phyloP scores from a whole-genome alignment of 2,797 vertebrate genomes.

The Acanthurus tractus region DNA sequence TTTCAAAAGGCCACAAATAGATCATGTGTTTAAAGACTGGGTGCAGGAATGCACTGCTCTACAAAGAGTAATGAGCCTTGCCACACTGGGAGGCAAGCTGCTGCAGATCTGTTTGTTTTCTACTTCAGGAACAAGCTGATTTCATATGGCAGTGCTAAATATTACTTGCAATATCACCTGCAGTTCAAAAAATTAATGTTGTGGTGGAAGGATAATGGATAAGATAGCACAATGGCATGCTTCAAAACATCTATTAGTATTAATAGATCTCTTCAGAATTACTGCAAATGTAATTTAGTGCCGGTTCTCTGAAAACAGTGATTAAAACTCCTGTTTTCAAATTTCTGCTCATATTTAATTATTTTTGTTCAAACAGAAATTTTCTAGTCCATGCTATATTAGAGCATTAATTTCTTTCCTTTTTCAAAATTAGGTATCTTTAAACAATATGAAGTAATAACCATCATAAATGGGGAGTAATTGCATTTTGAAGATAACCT shows the following conservation, averaged over 20 bases:
- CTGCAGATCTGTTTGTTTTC: conserved; percentile 31
- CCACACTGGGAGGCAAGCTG: conserved; percentile 20
- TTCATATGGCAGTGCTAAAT: conserved; percentile 29
- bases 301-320: background rate
- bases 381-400: background rate
- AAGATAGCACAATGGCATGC: background rate
- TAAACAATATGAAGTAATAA: background rate
- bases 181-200: background rate
- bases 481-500: conserved; percentile 24
- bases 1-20: conserved; percentile 79
- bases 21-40: conserved; percentile 67
- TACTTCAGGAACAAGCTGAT: conserved; percentile 13
- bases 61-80: conserved; percentile 54
- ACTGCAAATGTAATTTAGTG: background rate
- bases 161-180: conserved; percentile 22
- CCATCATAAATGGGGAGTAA: conserved; percentile 18
- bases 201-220: background rate
- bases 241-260: background rate
- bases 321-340: background rate
- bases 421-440: background rate
- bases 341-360: conserved; percentile 5
- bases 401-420: background rate
- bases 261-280: background rate
- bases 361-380: background rate
- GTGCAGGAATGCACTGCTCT: conserved; percentile 33